These are phyloP conservation scores for Pocillopora meandrina DNA, from an alignment of 92 coral and sea anemone species.

Conservation along the genomic window DNA sequence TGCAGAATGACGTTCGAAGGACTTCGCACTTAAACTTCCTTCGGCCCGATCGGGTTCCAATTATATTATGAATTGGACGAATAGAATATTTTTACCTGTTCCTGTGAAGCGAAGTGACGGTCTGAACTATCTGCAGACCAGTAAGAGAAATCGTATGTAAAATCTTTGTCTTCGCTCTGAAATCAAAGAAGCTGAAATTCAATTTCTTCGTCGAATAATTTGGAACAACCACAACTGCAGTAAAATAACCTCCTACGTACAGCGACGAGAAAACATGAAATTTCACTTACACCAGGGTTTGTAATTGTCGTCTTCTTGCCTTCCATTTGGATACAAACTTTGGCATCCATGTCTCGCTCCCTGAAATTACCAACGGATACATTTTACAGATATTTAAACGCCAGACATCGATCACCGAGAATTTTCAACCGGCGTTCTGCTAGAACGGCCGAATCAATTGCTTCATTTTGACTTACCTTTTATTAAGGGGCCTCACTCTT, in stretches of 20 bases:
- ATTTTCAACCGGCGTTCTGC: neutral
- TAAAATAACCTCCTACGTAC: neutral
- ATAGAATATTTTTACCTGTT: constrained; percentile 68
- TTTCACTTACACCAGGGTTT: constrained; percentile 70
- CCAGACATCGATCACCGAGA: constrained; percentile 5
- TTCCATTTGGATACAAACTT: constrained; percentile 93
- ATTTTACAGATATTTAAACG: constrained; percentile 9
- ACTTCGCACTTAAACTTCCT: constrained; percentile 10
- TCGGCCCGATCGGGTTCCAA: constrained; percentile 7
- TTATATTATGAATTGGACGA: neutral
- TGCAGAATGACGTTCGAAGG: constrained; percentile 34
- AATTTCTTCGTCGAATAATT: constrained; percentile 7
- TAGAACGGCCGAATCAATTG: neutral
- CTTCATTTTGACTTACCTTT: constrained; percentile 71
- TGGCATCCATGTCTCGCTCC: constrained; percentile 95
- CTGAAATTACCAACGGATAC: constrained; percentile 52
- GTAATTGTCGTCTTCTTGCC: constrained; percentile 89
- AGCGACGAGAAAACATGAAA: constrained; percentile 5
- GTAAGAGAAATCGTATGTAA: constrained; percentile 92
- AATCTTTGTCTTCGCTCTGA: constrained; percentile 82
- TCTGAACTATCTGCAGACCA: constrained; percentile 98
- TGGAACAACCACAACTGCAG: neutral
- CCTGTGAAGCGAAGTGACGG: constrained; percentile 94
- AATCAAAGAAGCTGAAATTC: neutral
- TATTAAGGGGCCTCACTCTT: constrained; percentile 95